Evolutionary conservation across 2,888 invertebrate species (phyloP), one percentile per base, ranked within the genome.

Genomic region (Nomada fabriciana): DNA sequence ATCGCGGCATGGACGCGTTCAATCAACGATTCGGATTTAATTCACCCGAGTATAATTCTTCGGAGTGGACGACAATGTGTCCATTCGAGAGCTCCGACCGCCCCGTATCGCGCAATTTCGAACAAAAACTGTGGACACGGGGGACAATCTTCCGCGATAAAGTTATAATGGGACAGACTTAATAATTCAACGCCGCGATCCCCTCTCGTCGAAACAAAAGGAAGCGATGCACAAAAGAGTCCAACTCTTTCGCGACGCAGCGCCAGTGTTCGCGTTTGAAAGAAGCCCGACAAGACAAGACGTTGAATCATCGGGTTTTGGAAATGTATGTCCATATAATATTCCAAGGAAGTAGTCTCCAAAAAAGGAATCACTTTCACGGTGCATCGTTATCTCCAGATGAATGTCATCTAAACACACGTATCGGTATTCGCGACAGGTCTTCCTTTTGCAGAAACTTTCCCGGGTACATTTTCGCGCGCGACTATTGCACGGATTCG

Each of bases 101-200:
- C 36, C 9, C 7, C 36, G 36, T 36, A 7, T 36, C 36, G 23
- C n/a, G 10, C 5, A 2, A 2, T 2, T 3, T 10, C 0, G 20
- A 43, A 23, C 15, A 57, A 47, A 47, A 69, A 59, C 18, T 23
- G 15, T 25, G 20, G 43, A 55, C 11, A 25, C 25, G 18, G 2
- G 7, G 20, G n/a, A 47, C 55, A 63, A 72, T 47, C 43, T 64
- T n/a, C 25, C 64, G 43, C 25, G 63, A 29, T 65, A 11, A 73
- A 60, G 50, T 15, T 70, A 18, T 29, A 20, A 60, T 60, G 29
- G 29, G 50, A 50, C 29, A 20, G 60, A 36, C 29, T 73, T 64
- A 73, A 73, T 57, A 73, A 73, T 73, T 65, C 55, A 64, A 20
- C 7, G 20, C 29, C n/a, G n/a, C 11, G 55, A 73, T 29, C 3